Evolutionary conservation across 2,113 vertebrate genomes (phyloP).

Genomic region (Lanius collurio): DNA sequence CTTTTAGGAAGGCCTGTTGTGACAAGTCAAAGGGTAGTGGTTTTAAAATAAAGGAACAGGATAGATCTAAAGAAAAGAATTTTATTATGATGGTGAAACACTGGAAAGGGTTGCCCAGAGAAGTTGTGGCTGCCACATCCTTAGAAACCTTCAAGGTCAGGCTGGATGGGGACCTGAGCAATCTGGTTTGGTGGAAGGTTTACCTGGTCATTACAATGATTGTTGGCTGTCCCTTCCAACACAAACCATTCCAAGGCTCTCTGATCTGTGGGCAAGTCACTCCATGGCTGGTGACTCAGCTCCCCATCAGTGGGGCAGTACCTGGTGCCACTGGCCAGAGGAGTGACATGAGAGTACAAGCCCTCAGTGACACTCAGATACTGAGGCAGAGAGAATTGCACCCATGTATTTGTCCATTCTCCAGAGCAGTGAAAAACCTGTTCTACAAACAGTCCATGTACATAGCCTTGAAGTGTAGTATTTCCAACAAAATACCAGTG

Average conservation of each 20-base stretch:
- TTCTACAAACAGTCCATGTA: neutral
- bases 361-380: neutral
- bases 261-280: neutral
- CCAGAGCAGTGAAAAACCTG: neutral
- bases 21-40: too few species aligned
- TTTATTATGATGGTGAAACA: neutral
- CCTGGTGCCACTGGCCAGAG: neutral
- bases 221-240: neutral
- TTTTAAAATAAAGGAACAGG: neutral
- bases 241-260: neutral
- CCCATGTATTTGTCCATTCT: neutral
- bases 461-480: neutral
- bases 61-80: neutral
- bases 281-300: accelerated
- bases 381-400: neutral
- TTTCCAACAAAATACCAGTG: neutral
- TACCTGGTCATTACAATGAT: neutral
- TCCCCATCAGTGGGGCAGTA: neutral
- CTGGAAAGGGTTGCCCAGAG: neutral
- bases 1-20: neutral
- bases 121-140: neutral
- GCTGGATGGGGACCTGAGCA: neutral
- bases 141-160: neutral
- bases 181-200: neutral
- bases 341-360: neutral